These are phyloP conservation scores for Bettongia penicillata DNA, from an alignment of 2,113 vertebrate species.

Conservation along the genomic window DNA sequence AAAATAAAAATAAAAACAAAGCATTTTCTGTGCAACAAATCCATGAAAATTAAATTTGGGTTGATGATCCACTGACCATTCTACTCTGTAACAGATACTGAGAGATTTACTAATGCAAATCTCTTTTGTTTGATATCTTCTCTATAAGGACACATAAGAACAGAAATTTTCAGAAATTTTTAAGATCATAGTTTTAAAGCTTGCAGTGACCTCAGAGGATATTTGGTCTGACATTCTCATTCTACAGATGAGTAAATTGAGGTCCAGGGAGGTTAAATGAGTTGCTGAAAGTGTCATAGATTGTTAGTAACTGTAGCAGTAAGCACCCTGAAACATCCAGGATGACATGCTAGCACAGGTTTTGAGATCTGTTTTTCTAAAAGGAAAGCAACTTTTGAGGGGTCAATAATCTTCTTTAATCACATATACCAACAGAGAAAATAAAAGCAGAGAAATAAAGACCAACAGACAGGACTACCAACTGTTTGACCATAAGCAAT, in stretches of 20 bases:
- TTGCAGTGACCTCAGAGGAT: background rate
- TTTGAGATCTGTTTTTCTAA: no score
- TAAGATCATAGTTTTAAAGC: background rate
- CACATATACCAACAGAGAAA: no score
- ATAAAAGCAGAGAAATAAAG: no score
- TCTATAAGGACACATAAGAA: background rate
- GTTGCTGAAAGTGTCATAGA: background rate
- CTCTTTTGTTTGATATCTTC: background rate
- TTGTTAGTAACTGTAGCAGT: background rate
- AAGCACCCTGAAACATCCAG: no score
- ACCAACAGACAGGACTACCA: no score
- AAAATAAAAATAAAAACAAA: slow-evolving; percentile 12
- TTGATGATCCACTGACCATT: background rate
- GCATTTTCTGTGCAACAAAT: background rate
- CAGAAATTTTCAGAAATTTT: accelerated
- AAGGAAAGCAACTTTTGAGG: no score
- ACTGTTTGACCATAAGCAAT: no score
- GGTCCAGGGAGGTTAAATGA: background rate
- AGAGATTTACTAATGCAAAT: background rate
- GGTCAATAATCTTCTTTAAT: no score
- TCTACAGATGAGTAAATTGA: background rate
- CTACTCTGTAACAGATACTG: background rate
- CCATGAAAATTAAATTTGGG: background rate
- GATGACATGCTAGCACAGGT: no score
- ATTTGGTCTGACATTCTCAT: background rate